These are phyloP conservation scores for Agriopis aurantiaria DNA, from an alignment of 2,888 invertebrate genomes.

Conservation along the genomic window DNA sequence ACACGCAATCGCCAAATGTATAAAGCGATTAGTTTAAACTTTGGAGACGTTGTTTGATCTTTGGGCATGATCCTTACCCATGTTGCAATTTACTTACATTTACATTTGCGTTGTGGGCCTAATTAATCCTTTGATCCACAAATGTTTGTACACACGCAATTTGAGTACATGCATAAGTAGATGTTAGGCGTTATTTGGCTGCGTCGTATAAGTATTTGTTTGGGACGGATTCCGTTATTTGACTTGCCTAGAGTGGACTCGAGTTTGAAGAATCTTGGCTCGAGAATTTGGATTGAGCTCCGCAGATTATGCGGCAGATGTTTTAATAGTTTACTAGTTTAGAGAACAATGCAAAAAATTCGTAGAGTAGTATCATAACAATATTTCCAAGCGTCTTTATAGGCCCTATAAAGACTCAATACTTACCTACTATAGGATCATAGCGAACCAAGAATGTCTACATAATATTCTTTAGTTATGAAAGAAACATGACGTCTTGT, in stretches of 20 bases:
- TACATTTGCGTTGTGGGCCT: conserved; percentile 24
- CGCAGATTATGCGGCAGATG: conserved; percentile 21
- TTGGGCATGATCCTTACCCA: conserved; percentile 8
- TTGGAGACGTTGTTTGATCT: conserved; percentile 12
- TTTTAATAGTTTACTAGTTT: conserved; percentile 30
- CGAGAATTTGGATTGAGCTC: conserved; percentile 33
- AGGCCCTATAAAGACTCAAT: background rate
- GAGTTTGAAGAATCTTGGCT: conserved; percentile 33
- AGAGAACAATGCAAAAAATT: conserved; percentile 5
- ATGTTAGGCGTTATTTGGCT: conserved; percentile 29
- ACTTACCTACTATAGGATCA: background rate
- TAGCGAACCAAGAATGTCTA: background rate
- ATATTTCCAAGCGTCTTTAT: background rate
- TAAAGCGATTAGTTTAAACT: conserved; percentile 16
- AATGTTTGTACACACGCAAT: conserved; percentile 31
- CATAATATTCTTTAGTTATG: too few relatives aligned
- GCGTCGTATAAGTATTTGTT: conserved; percentile 36
- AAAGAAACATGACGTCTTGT: too few relatives aligned
- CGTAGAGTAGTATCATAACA: background rate
- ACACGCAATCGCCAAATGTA: background rate
- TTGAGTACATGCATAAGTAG: conserved; percentile 8
- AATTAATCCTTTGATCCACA: conserved; percentile 37
- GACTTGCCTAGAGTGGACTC: conserved; percentile 33
- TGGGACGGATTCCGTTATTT: conserved; percentile 38
- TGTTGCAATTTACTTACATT: conserved; percentile 30